Evolutionary conservation across 2,113 vertebrate genomes (phyloP).

Genomic region (Carassius auratus): DNA sequence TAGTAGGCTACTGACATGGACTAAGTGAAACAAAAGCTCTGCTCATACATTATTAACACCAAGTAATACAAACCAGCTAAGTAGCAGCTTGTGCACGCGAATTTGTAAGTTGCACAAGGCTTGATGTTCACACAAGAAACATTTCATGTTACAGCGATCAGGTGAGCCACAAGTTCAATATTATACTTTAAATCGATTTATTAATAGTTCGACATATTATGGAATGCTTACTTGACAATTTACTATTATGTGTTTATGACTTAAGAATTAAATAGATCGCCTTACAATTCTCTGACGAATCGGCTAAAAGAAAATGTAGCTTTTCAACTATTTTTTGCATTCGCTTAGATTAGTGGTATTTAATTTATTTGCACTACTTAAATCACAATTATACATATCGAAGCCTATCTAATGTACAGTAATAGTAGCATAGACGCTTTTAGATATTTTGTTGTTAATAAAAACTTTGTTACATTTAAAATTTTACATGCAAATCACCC

Average conservation of each 20-base stretch:
- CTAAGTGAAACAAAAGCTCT: neutral
- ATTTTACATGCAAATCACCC: neutral
- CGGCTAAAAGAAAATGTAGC: neutral
- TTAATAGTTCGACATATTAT: neutral
- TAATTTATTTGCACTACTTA: neutral
- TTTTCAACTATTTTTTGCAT: neutral
- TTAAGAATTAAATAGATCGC: neutral
- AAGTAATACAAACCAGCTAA: conserved; percentile 7
- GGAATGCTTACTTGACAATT: neutral
- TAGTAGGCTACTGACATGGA: neutral
- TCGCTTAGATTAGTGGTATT: neutral
- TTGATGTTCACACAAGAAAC: neutral
- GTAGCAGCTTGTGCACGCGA: conserved; percentile 1
- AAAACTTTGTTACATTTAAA: neutral
- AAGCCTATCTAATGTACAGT: neutral
- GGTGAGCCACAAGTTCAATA: neutral
- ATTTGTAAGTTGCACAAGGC: neutral
- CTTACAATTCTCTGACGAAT: neutral
- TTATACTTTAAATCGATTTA: neutral
- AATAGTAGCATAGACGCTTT: neutral
- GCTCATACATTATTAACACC: conserved; percentile 31
- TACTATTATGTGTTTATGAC: neutral
- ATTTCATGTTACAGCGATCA: neutral
- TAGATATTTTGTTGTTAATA: neutral
- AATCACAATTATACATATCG: neutral